Evolutionary conservation across 2,113 vertebrate genomes (phyloP), one percentile per base, ranked within the genome.

Genomic region (Deroptyus accipitrinus): DNA sequence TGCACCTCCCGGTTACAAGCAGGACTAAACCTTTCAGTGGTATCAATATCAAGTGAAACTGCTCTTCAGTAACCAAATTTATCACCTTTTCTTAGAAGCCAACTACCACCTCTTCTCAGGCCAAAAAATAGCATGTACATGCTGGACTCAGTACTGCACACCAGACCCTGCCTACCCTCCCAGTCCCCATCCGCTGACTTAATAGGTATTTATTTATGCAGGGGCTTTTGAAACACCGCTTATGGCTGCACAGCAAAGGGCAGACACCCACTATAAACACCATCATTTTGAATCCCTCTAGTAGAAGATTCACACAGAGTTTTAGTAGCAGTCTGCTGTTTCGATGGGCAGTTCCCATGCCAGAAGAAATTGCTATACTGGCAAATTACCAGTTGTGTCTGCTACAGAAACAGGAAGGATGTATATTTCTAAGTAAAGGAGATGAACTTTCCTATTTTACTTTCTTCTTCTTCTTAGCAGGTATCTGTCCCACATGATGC

Each of bases 31-130:
- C 7, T 67, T 49, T 59, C n/a, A 31, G 31, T 44, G 24, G 19
- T 46, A 10, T 27, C 0, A 0, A 4, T 44, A n/a, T 2, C 11
- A 61, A 37, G 10, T 3, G 31, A 91, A 68, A 17, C 11, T 28
- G 37, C 25, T 64, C 33, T 69, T 41, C 41, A 39, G 28, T 54
- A 28, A 20, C 3, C 7, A 9, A 33, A 0, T 5, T 57, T 9
- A 62, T 33, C 28, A 19, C 7, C 13, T 73, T 59, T 59, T 30
- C 19, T 76, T 48, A 52, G 33, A 31, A 64, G 30, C 2, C 4
- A 18, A 7, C 81, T 63, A 8, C 6, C 39, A 18, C 6, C 24
- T 41, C 31, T 41, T 66, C 54, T 42, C 30, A 70, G 33, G 4
- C 23, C 70, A 13, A 37, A 54, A 59, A 66, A 12, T 2, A 68